Percentiles rank a stretch among this genome's conserved stretches.
Conservation (phyloP, 2,888 invertebrate species). For the Hermaeophaga mercurialis region DNA sequence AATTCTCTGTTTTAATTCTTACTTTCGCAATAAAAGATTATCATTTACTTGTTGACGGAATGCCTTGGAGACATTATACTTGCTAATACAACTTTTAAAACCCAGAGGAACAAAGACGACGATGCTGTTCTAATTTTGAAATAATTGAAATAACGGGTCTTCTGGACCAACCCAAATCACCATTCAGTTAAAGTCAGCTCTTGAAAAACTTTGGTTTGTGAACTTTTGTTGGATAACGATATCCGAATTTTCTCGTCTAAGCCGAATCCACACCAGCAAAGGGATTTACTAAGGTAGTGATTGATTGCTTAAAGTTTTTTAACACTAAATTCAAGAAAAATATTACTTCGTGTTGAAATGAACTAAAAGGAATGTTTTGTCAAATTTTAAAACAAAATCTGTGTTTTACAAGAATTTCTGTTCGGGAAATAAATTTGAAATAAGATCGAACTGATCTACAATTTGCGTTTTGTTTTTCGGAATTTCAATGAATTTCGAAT, state of each 20-base stretch:
- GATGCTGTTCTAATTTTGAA: constrained; percentile 28
- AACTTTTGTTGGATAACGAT: constrained; percentile 11
- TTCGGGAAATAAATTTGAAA: too few relatives aligned
- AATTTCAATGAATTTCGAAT: too few relatives aligned
- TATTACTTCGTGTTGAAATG: neutral
- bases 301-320: constrained; percentile 2
- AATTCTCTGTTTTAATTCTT: neutral
- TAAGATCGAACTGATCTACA: too few relatives aligned
- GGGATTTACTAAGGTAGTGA: constrained; percentile 4
- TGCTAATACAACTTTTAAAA: constrained; percentile 30
- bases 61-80: constrained; percentile 27
- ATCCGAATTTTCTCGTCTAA: constrained; percentile 10
- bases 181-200: constrained; percentile 8
- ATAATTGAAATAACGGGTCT: constrained; percentile 28
- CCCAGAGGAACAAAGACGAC: constrained; percentile 24
- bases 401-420: too few relatives aligned
- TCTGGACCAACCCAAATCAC: constrained; percentile 13
- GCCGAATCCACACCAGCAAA: neutral
- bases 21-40: constrained; percentile 14
- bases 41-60: constrained; percentile 22
- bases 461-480: too few relatives aligned
- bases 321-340: constrained; percentile 3
- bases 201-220: constrained; percentile 11
- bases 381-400: neutral
- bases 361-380: neutral